A percentile compares a stretch with the other conserved stretches of the same genome.
These are phyloP conservation scores for Masnerella sp. DNA, from an alignment of 2,888 invertebrate species.

Conservation along the genomic window DNA sequence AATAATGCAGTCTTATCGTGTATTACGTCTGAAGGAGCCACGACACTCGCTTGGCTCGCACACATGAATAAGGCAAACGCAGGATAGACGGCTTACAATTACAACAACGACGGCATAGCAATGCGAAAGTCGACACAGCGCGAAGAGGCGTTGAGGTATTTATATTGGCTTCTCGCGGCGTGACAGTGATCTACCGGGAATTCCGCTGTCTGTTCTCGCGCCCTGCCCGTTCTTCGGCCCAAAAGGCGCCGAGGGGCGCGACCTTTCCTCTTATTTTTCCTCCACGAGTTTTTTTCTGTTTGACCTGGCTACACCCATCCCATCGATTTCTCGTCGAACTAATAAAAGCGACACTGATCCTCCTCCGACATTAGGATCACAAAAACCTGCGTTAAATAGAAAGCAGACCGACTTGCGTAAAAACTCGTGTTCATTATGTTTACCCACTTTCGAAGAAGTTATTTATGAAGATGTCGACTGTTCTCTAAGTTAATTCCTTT, in stretches of 20 bases:
- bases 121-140: slow-evolving; percentile 63
- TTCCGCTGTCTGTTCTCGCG: slow-evolving; percentile 61
- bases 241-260: too few relatives aligned
- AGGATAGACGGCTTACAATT: slow-evolving; percentile 57
- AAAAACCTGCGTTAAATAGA: too few relatives aligned
- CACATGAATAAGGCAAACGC: slow-evolving; percentile 53
- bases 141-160: slow-evolving; percentile 74
- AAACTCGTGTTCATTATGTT: too few relatives aligned
- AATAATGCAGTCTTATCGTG: slow-evolving; percentile 46
- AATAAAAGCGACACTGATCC: slow-evolving; percentile 68
- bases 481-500: too few relatives aligned
- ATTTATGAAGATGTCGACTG: too few relatives aligned
- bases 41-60: slow-evolving; percentile 36
- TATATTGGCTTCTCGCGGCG: slow-evolving; percentile 76
- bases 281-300: slow-evolving; percentile 33
- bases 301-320: slow-evolving; percentile 43
- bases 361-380: slow-evolving; percentile 53
- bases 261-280: slow-evolving; percentile 48
- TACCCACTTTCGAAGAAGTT: too few relatives aligned
- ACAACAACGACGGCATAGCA: slow-evolving; percentile 60
- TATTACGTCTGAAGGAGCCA: slow-evolving; percentile 31
- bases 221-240: slow-evolving; percentile 45
- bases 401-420: too few relatives aligned
- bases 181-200: slow-evolving; percentile 75
- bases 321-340: slow-evolving; percentile 67